Evolutionary conservation across 2,797 vertebrate species (phyloP), one percentile per base, ranked within the genome.

Genomic region (Cynodonichthys magdalenae): DNA sequence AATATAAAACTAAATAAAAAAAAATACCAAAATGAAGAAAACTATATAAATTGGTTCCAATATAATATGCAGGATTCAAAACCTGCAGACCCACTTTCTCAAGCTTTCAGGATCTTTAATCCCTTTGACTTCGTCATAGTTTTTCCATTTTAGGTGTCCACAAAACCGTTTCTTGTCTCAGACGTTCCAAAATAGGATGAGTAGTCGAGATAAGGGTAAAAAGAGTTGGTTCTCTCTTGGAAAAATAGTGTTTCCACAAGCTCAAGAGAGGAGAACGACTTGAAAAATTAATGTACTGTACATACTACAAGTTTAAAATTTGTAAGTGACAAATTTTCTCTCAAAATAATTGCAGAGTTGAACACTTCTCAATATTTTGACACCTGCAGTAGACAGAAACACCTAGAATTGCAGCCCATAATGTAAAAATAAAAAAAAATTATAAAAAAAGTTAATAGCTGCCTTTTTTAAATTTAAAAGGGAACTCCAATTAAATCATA

Each of bases 41-140:
- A 39, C 19, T 17, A 31, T 57, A 20, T 9, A 60, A 59, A 63
- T 1, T 6, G 36, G 36, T 39, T 39, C 36, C 36, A 39, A 2
- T 39, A 12, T 39, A 39, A 3, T 55, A 65, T 29, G 45, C 19
- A 31, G 36, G 59, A 61, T 63, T 79, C 36, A 63, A 31, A 53
- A 29, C 36, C 20, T 11, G 0, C 19, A 27, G 15, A 55, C 12
- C 1, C 14, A 24, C 11, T 18, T 14, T 57, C 12, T 18, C 10
- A 17, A 14, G 4, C 53, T 19, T 54, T 31, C 52, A 41, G 52
- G 4, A 14, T 29, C 5, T 45, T 11, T n/a, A 9, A 45, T 55
- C 28, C 39, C 29, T 20, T 1, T 3, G 0, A 15, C 36, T 64
- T 54, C 24, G 64, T 41, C 49, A 63, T 47, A 52, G 17, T 42